These are phyloP conservation scores for Perithous albicinctus DNA, from an alignment of 2,888 invertebrate genomes.

Conservation along the genomic window DNA sequence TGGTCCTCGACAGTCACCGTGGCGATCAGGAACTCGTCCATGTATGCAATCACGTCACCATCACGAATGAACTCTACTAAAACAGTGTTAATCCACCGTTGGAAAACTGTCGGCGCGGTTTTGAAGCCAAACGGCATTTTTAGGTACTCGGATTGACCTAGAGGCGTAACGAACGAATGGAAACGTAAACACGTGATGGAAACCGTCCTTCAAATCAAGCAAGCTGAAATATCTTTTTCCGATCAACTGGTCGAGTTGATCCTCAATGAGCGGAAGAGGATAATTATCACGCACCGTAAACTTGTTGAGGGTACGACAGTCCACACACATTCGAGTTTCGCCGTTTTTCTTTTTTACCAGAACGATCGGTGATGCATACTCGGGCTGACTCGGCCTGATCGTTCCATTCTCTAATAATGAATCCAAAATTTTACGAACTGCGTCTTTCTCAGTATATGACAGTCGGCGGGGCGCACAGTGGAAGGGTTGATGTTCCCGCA, in stretches of 20 bases:
- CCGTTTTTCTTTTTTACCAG: slow-evolving; percentile 56
- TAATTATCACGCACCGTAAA: slow-evolving; percentile 1
- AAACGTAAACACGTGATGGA: slow-evolving; percentile 45
- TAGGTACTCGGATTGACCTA: slow-evolving; percentile 51
- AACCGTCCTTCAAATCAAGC: slow-evolving; percentile 64
- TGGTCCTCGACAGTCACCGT: slow-evolving; percentile 55
- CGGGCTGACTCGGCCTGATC: slow-evolving; percentile 57
- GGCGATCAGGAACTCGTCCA: slow-evolving; percentile 65
- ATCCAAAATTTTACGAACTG: slow-evolving; percentile 58
- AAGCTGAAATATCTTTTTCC: slow-evolving; percentile 63
- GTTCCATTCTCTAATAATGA: slow-evolving; percentile 52
- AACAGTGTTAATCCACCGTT: slow-evolving; percentile 42
- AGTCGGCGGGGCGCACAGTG: slow-evolving; percentile 58
- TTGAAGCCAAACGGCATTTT: slow-evolving; percentile 53
- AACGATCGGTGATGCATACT: slow-evolving; percentile 59
- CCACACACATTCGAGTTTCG: slow-evolving; percentile 57
- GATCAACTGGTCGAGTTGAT: slow-evolving; percentile 58
- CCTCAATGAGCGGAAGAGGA: slow-evolving; percentile 61
- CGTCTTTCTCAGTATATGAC: slow-evolving; percentile 60
- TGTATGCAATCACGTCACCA: slow-evolving; percentile 55
- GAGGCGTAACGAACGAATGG: slow-evolving; percentile 59
- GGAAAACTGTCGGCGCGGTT: slow-evolving; percentile 44
- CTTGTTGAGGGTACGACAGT: slow-evolving; percentile 55
- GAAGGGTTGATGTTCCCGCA: slow-evolving; percentile 57
- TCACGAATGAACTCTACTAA: slow-evolving; percentile 32